Base-by-base conservation (phyloP, 2,888 invertebrate genomes). In the Allygus modestus region DNA sequence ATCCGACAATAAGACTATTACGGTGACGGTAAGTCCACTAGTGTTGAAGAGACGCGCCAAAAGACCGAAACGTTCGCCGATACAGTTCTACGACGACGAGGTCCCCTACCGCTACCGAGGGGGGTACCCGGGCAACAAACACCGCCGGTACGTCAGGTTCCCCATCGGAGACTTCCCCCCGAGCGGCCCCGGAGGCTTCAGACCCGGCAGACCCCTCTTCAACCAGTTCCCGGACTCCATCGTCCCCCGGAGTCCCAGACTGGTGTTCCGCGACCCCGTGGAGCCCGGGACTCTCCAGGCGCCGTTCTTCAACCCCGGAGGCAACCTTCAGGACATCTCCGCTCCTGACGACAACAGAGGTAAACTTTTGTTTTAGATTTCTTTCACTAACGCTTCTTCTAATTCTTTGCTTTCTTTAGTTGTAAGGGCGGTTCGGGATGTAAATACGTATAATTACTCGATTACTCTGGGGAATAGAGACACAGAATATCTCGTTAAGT, bases 181-280 rank as follows among this genome's bases (percentile, higher is more conserved):
- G 33, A 82, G 65, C 11, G 85, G 85, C 0, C 26, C 51, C 31
- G 84, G 71, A 0, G 73, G 85, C n/a, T 86, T 83, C 20, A 79
- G 87, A 51, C 84, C 83, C 0, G 61, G 61, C 43, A 79, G 85
- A 77, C 85, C 28, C 82, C 85, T 23, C 61, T 84, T 31, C 82
- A 84, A 73, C 85, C 85, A 83, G 61, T 33, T 85, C 73, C 31
- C 85, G 82, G 33, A 84, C 46, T 86, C 87, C 17, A 87, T 87
- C 86, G 88, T 88, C 0, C 88, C 89, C 1, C 85, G 89, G n/a
- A 88, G 88, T 83, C 89, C 89, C 2, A 85, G 89, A 9, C 87
- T 89, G 37, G 89, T 89, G 65, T 89, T 89, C 87, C 86, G 88
- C 54, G 89, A 89, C 82, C 87, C 87, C 20, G 85, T 88, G 7